These are phyloP conservation scores for Tachina grossa DNA, from an alignment of 2,888 invertebrate species.

Conservation along the genomic window DNA sequence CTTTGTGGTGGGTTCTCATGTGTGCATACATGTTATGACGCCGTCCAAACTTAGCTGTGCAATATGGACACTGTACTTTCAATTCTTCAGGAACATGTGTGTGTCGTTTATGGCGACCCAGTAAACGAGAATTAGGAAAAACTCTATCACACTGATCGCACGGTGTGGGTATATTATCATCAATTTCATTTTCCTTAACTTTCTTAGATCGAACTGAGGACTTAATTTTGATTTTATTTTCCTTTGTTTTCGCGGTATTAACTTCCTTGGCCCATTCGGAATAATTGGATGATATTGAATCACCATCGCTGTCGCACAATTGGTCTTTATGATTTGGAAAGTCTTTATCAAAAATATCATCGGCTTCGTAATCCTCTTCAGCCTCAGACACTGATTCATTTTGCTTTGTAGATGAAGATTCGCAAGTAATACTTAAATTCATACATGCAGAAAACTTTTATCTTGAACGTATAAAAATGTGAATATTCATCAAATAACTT, in stretches of 20 bases:
- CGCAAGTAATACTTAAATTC: constrained; percentile 3
- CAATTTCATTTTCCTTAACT: constrained; percentile 78
- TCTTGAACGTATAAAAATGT: neutral
- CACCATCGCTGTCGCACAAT: constrained; percentile 31
- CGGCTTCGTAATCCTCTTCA: constrained; percentile 36
- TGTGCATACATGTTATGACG: constrained; percentile 86
- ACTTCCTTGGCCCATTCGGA: constrained; percentile 43
- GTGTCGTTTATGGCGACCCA: constrained; percentile 86
- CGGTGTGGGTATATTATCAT: constrained; percentile 66
- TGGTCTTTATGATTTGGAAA: constrained; percentile 18
- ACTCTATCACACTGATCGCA: constrained; percentile 86
- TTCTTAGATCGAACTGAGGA: constrained; percentile 47
- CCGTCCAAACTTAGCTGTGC: constrained; percentile 85
- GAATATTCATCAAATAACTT: neutral
- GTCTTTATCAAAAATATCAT: constrained; percentile 50
- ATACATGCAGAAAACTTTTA: neutral
- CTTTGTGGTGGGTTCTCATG: constrained; percentile 80
- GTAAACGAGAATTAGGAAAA: constrained; percentile 86
- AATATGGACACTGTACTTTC: constrained; percentile 84
- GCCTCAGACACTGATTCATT: constrained; percentile 39
- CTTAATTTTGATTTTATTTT: constrained; percentile 23
- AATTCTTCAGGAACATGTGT: constrained; percentile 84
- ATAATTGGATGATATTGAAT: constrained; percentile 43
- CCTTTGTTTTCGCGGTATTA: constrained; percentile 30
- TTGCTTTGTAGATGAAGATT: neutral